Evolutionary conservation across 2,888 invertebrate genomes (phyloP), one percentile per base, ranked within the genome.

Genomic region (Dasypolia templi): DNA sequence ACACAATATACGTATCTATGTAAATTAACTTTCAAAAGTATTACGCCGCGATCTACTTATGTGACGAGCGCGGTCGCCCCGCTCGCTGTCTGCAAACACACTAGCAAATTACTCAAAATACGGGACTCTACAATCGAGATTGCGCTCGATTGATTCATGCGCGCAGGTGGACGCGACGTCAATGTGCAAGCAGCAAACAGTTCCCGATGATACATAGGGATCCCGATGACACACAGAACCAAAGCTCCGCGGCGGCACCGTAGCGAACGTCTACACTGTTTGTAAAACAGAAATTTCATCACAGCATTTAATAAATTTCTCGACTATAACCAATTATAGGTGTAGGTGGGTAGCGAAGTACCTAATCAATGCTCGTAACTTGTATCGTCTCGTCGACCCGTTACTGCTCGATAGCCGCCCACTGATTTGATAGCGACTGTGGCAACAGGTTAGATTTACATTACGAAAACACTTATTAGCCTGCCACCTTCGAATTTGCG

Each of bases 101-200:
- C 29, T 22, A 17, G 32, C 22, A n/a, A n/a, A n/a, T n/a, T n/a
- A n/a, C n/a, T n/a, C 35, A 17, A 32, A 11, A 35, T 26, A 39
- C 12, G 39, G 51, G 5, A 1, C 3, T 6, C 19, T 11, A 2
- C 19, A 35, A 65, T 51, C 0, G 0, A 19, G 12, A 7, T 26
- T 53, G 49, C 49, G n/a, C 32, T 64, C 63, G 32, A 63, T 65
- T 51, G 51, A 51, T 51, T 65, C 11, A 17, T 39, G 51, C 35
- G n/a, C n/a, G n/a, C n/a, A n/a, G n/a, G n/a, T n/a, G n/a, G n/a
- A n/a, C n/a, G n/a, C n/a, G n/a, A n/a, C n/a, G n/a, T n/a, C n/a
- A n/a, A n/a, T n/a, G 22, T 29, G 22, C 12, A 19, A 32, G 17
- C 51, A n/a, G n/a, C n/a, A n/a, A n/a, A 26, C 12, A 58, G 22